Conservation (phyloP, 2,888 invertebrate species). For the Cartodere bifasciata region DNA sequence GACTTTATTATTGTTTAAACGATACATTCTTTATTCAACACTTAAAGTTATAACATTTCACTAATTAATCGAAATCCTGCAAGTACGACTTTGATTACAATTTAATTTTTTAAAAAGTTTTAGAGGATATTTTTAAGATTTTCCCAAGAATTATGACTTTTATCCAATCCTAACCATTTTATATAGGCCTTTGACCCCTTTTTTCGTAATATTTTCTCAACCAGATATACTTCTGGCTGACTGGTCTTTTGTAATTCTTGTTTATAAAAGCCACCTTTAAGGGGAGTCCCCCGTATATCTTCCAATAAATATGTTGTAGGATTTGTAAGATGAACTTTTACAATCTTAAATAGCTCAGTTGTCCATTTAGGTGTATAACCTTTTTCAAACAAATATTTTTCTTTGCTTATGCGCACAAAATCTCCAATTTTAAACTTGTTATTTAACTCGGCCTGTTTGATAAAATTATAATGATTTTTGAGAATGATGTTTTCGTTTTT, state of each 20-base stretch:
- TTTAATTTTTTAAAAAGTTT: too few relatives aligned
- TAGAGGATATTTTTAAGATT: background rate
- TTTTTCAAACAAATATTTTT: conserved; percentile 18
- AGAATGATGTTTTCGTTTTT: conserved; percentile 11
- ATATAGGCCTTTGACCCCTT: conserved; percentile 17
- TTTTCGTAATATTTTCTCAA: conserved; percentile 23
- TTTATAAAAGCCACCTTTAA: conserved; percentile 24
- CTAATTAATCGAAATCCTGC: too few relatives aligned
- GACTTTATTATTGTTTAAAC: too few relatives aligned
- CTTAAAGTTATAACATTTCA: too few relatives aligned
- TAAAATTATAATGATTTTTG: conserved; percentile 13
- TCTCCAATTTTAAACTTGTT: conserved; percentile 18
- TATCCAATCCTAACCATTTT: conserved; percentile 17
- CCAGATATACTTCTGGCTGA: conserved; percentile 23
- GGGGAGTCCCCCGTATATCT: conserved; percentile 17
- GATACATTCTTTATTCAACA: too few relatives aligned
- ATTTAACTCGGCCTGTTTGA: conserved; percentile 14
- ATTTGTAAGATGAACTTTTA: conserved; percentile 19
- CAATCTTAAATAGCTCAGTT: conserved; percentile 23
- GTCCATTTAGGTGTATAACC: conserved; percentile 25
- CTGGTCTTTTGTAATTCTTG: conserved; percentile 23
- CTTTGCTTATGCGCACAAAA: conserved; percentile 19
- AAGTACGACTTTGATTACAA: too few relatives aligned
- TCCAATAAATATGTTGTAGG: conserved; percentile 19
- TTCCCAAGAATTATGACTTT: conserved; percentile 8